phyloP scores from a whole-genome alignment of 2,888 invertebrate genomes.

The Tenthredo amoena region DNA sequence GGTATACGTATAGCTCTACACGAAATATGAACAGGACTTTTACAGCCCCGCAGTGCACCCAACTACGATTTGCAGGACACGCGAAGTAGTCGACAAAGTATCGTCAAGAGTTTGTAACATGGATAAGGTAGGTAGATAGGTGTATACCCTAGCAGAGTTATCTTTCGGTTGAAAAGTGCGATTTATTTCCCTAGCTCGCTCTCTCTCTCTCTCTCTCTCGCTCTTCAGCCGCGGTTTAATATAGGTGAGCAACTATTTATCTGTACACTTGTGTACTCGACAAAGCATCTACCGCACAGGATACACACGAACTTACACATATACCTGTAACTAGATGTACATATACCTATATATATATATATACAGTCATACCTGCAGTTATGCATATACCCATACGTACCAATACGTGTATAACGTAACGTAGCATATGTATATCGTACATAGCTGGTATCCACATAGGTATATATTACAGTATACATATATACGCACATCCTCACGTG shows the following conservation, averaged over 20 bases:
- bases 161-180: slow-evolving; percentile 47
- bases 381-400: not conserved
- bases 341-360: not conserved
- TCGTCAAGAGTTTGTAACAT: slow-evolving; percentile 40
- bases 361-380: slow-evolving; percentile 6
- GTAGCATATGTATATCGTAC: not conserved
- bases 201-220: slow-evolving; percentile 21
- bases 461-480: not conserved
- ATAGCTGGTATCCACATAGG: not conserved
- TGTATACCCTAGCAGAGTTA: slow-evolving; percentile 8
- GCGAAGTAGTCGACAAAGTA: slow-evolving; percentile 28
- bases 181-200: slow-evolving; percentile 33
- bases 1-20: not conserved
- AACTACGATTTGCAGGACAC: not conserved
- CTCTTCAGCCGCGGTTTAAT: slow-evolving; percentile 31
- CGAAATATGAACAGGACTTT: slow-evolving; percentile 38
- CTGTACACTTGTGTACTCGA: slow-evolving; percentile 36
- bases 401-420: not conserved
- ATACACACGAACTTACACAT: not conserved
- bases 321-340: not conserved
- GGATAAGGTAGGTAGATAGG: not conserved
- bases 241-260: slow-evolving; percentile 46
- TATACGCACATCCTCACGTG: not conserved
- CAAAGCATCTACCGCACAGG: slow-evolving; percentile 25
- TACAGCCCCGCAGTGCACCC: not conserved